Evolutionary conservation across 2,113 vertebrate genomes (phyloP).

Genomic region (Suncus etruscus): DNA sequence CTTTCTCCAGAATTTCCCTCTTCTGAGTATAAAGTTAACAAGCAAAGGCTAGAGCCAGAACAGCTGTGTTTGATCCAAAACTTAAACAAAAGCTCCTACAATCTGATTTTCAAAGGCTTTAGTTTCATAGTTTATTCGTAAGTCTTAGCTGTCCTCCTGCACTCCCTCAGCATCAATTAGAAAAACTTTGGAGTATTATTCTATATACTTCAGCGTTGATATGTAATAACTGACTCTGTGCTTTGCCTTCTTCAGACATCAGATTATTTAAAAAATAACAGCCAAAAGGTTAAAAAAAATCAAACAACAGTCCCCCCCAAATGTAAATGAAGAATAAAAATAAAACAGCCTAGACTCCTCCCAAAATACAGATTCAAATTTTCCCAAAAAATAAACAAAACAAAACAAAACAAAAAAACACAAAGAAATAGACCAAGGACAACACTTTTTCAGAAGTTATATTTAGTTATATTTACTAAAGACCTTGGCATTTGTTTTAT

Average conservation of each 20-base stretch:
- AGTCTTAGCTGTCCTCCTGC: neutral
- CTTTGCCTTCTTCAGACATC: too few species aligned
- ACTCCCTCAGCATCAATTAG: conserved; percentile 70
- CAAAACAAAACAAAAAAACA: too few species aligned
- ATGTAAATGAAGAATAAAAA: neutral
- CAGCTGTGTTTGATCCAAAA: conserved; percentile 5
- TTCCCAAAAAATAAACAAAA: neutral
- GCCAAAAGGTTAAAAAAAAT: conserved; percentile 43
- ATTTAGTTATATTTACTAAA: conserved; percentile 4
- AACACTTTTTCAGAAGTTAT: conserved; percentile 28
- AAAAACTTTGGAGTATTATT: conserved; percentile 74
- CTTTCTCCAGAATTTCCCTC: conserved; percentile 28
- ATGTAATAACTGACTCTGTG: conserved; percentile 39
- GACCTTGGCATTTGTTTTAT: conserved; percentile 25
- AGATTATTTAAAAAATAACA: conserved; percentile 28
- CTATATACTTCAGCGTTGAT: conserved; percentile 61
- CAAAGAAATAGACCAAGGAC: neutral
- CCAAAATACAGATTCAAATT: neutral
- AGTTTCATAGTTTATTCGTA: conserved; percentile 66
- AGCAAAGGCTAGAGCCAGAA: neutral
- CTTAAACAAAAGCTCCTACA: conserved; percentile 30
- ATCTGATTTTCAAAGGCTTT: conserved; percentile 67
- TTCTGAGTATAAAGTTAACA: conserved; percentile 1
- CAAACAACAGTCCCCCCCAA: neutral
- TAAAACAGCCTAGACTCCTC: neutral